Base-by-base conservation (phyloP, 1,140 invertebrate genomes). In the Brachionus calyciflorus region DNA sequence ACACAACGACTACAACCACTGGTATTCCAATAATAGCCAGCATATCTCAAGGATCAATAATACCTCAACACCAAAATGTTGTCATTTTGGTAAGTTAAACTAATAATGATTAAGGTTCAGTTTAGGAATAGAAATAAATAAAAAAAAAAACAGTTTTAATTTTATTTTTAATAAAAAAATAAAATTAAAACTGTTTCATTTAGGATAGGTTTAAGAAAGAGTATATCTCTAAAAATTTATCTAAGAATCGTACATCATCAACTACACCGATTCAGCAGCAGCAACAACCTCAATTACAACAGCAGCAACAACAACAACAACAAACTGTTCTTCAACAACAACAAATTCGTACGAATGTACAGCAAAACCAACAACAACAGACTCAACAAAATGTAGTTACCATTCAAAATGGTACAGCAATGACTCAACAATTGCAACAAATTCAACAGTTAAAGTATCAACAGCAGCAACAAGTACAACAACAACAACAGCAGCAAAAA, bases 1-100 rank as follows among this genome's bases (percentile, higher is more conserved):
- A 24, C 6, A 14, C 60, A 46, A 46, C 37, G 14, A n/a, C 40
- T 7, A 65, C 40, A 12, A 44, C 3, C 5, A 41, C 37, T 24
- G 60, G 60, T 65, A 65, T 65, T 65, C 60, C 60, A 26, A 44
- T 65, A 24, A 46, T 65, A 41, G 41, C 60, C 14, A 65, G 40
- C 14, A 65, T 44, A 44, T 44, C 60, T 2, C 60, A 60, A 17
- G 7, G 55, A 26, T 60, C 55, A 6, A 1, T 60, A 28, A 19
- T 60, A 28, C 37, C 40, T 10, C 60, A 41, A 9, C 37, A 41
- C 17, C 60, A 65, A 65, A 65, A 65, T 46, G 37, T 65, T 10
- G 24, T 65, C 24, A 65, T 65, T 26, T 28, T 65, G 17, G 60
- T 65, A 65, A 65, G 55, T 60, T n/a, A 17, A 60, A 33, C 12